Base-by-base conservation (phyloP, 2,113 vertebrate genomes). In the Dasyornis broadbenti region DNA sequence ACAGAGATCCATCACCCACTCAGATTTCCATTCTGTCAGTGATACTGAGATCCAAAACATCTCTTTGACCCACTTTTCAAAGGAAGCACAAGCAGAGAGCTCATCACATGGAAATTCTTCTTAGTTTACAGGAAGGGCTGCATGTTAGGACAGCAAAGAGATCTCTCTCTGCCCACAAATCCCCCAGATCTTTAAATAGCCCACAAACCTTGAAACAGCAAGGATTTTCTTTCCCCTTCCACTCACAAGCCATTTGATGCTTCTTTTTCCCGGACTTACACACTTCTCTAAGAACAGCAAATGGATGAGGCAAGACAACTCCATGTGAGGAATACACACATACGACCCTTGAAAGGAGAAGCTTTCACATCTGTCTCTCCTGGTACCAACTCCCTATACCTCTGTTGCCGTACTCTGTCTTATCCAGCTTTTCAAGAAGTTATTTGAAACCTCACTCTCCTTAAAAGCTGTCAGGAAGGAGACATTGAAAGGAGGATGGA, bases 51-150 rank as follows among this genome's bases (percentile, higher is more conserved):
- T 91, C 73, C 84, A 84, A 95, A 94, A 92, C 65, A 89, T 76
- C 65, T 83, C 86, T 94, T 90, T 78, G 60, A 94, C 89, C 89
- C 89, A 84, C 70, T 95, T 96, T 81, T 86, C 80, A 73, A 84
- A 84, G 47, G 61, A 81, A 59, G n/a, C 56, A 77, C 54, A 69
- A 63, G n/a, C 15, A 18, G 42, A 83, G 50, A 84, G 64, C n/a
- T 68, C n/a, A 96, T 39, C 64, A 89, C 56, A 92, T 78, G 49
- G 52, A 82, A 81, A 89, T 95, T 82, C 35, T 70, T 92, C 40
- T 68, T 83, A 79, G 61, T 89, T 89, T 86, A 75, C 65, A 94
- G 69, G 45, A 94, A 84, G n/a, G n/a, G 50, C 40, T 84, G 44
- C 33, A 94, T 60, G 44, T 75, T 42, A 81, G 49, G 54, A 82